These are phyloP conservation scores for Gandaritis pyraliata DNA, from an alignment of 2,888 invertebrate genomes.

Conservation along the genomic window DNA sequence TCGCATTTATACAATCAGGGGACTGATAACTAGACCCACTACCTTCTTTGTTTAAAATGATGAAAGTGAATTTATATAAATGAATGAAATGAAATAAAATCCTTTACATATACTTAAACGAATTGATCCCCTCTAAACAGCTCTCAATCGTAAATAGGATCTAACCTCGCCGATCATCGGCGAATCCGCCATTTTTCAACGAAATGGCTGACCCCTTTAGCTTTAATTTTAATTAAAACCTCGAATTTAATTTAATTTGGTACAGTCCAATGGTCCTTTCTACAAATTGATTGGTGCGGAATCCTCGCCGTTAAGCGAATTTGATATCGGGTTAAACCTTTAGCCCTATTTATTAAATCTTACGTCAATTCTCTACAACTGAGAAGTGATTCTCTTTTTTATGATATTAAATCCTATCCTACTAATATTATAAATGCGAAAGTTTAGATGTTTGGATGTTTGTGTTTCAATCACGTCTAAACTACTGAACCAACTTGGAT, in stretches of 20 bases:
- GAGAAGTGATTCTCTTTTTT: too few species aligned
- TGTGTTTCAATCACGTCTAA: too few species aligned
- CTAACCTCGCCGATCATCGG: constrained; percentile 47
- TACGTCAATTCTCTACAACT: not conserved
- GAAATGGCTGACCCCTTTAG: constrained; percentile 45
- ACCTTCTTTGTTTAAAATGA: too few species aligned
- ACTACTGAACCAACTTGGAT: too few species aligned
- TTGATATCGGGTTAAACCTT: not conserved
- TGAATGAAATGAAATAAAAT: too few species aligned
- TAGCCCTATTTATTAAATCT: not conserved
- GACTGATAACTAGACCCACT: too few species aligned
- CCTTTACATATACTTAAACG: not conserved
- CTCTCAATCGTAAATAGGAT: constrained; percentile 43
- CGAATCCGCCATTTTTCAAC: constrained; percentile 38
- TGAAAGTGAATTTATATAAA: too few species aligned
- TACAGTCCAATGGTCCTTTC: constrained; percentile 38
- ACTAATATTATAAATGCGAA: too few species aligned
- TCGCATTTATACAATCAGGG: too few species aligned
- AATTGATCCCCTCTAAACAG: not conserved
- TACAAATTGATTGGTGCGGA: constrained; percentile 33
- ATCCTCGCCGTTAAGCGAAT: not conserved
- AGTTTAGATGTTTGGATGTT: too few species aligned
- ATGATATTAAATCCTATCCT: too few species aligned
- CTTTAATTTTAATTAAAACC: constrained; percentile 63
- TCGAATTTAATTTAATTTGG: constrained; percentile 55